Evolutionary conservation across 1,140 invertebrate species (phyloP).

Genomic region (Akabosia matsudoensis): DNA sequence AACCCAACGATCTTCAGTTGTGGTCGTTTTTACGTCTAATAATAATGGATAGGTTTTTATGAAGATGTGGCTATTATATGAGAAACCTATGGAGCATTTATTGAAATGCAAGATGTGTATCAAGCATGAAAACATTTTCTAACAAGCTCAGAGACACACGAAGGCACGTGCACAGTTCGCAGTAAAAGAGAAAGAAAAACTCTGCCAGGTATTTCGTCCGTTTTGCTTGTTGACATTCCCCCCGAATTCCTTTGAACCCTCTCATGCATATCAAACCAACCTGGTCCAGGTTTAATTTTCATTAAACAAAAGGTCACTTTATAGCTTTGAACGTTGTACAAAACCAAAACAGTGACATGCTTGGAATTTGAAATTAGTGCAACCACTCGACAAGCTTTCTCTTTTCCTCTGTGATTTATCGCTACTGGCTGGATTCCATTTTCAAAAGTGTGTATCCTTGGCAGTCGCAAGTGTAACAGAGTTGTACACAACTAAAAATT

Average conservation of each 20-base stretch:
- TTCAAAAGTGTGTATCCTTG: too few relatives aligned
- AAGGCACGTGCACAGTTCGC: background rate
- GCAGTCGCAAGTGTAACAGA: too few relatives aligned
- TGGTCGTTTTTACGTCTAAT: constrained; percentile 34
- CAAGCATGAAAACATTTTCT: background rate
- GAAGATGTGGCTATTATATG: background rate
- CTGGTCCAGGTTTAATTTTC: constrained; percentile 3
- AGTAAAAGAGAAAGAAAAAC: too few relatives aligned
- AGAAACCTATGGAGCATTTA: too few relatives aligned
- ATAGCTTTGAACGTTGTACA: background rate
- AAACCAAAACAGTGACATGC: background rate
- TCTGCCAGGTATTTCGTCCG: too few relatives aligned
- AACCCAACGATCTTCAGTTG: background rate
- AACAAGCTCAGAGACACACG: background rate
- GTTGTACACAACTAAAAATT: too few relatives aligned
- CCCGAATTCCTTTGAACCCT: too few relatives aligned
- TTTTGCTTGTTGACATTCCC: too few relatives aligned
- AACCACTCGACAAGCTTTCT: background rate
- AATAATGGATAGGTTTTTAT: background rate
- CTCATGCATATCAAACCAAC: constrained; percentile 6
- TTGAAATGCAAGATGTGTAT: constrained; percentile 6
- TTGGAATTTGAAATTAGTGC: background rate
- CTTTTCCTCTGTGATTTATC: too few relatives aligned
- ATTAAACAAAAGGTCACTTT: background rate
- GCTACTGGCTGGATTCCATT: too few relatives aligned